A percentile compares a stretch with the other conserved stretches of the same genome.
These are phyloP conservation scores for Hirundo rustica DNA, from an alignment of 2,797 vertebrate species.

Conservation along the genomic window DNA sequence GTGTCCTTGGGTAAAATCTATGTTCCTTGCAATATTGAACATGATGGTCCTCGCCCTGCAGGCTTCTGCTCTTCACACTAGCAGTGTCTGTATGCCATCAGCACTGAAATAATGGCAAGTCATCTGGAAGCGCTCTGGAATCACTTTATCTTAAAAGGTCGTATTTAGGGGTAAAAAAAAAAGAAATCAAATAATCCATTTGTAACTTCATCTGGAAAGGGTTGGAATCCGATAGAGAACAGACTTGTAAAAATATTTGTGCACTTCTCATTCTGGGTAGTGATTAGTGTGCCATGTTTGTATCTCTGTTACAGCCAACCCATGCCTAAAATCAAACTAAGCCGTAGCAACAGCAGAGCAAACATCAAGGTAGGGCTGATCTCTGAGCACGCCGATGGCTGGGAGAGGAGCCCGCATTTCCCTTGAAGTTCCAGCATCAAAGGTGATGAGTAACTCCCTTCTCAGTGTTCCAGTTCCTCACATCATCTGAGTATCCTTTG, in stretches of 20 bases:
- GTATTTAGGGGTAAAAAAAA: constrained; percentile 2
- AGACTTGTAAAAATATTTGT: background rate
- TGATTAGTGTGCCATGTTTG: background rate
- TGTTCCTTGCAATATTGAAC: background rate
- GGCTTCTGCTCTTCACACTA: constrained; percentile 13
- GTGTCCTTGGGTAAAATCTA: constrained; percentile 24
- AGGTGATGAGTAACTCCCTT: constrained; percentile 47
- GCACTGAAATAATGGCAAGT: constrained; percentile 10
- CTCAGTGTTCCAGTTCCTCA: constrained; percentile 23
- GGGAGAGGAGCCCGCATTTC: background rate
- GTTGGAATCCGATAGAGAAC: constrained; percentile 13
- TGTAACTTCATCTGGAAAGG: constrained; percentile 50
- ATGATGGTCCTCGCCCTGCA: background rate
- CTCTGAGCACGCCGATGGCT: background rate
- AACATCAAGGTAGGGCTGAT: constrained; percentile 48
- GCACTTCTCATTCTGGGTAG: background rate
- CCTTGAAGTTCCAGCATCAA: constrained; percentile 46
- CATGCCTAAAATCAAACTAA: constrained; percentile 12
- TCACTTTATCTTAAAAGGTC: constrained; percentile 33
- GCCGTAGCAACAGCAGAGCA: background rate
- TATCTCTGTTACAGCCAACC: background rate
- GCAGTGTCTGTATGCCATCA: background rate
- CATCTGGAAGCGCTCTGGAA: constrained; percentile 53
- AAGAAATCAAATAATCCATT: constrained; percentile 15
- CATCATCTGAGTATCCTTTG: constrained; percentile 52